Percentiles rank a stretch among this genome's conserved stretches.
Conservation (phyloP, 2,888 invertebrate species). For the Drosophila vallismaia region DNA sequence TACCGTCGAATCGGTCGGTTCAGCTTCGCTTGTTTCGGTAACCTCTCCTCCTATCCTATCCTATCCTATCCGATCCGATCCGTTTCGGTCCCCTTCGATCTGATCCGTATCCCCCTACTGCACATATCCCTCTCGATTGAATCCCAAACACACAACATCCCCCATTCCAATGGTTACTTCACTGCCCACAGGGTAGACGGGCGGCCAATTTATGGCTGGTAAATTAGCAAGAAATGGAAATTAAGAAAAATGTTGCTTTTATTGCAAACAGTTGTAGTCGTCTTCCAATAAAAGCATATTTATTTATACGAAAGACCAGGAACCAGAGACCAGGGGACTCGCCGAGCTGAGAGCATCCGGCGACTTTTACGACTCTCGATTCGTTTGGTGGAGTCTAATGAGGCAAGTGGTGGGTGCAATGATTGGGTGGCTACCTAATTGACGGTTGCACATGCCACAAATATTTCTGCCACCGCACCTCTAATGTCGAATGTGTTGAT, state of each 20-base stretch:
- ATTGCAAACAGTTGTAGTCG: constrained; percentile 80
- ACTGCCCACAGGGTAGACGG: constrained; percentile 62
- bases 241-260: constrained; percentile 79
- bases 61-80: background rate
- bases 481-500: constrained; percentile 11
- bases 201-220: constrained; percentile 74
- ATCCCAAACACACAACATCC: constrained; percentile 1
- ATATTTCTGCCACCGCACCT: constrained; percentile 18
- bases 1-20: constrained; percentile 68
- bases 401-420: constrained; percentile 67
- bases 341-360: constrained; percentile 2
- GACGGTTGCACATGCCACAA: constrained; percentile 41
- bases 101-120: background rate
- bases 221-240: constrained; percentile 79
- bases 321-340: background rate
- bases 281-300: constrained; percentile 77
- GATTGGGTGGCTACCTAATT: constrained; percentile 46
- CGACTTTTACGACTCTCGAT: constrained; percentile 73
- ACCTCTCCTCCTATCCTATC: background rate
- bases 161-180: constrained; percentile 21
- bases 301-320: constrained; percentile 58
- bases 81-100: background rate
- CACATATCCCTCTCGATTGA: background rate
- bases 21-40: constrained; percentile 65
- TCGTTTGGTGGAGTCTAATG: constrained; percentile 71